Evolutionary conservation across 2,797 vertebrate species (phyloP), one percentile per base, ranked within the genome.

Genomic region (Silurus aristotelis): DNA sequence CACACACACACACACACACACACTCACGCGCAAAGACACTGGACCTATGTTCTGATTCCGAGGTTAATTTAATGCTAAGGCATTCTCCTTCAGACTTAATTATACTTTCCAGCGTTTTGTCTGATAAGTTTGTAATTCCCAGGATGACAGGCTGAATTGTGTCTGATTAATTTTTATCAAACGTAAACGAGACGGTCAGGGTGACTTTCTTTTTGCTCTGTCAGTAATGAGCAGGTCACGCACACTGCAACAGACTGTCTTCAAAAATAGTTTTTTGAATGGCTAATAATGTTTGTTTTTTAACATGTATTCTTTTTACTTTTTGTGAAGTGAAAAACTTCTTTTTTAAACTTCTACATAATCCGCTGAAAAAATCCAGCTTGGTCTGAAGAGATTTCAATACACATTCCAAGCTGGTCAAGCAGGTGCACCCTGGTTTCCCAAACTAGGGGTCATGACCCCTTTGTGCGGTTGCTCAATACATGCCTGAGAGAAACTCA

Each of bases 41-140:
- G 43, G 70, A 48, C 55, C 22, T 10, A 73, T 67, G 38, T 87
- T 77, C 63, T 76, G 75, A 76, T 85, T 87, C 85, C 82, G 83
- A 86, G 83, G 75, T 55, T 75, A 75, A 86, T 84, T 70, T 86
- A 86, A 81, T 86, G 84, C 25, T n/a, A 66, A 84, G 85, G 66
- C 86, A 83, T 86, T 82, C 71, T 84, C 46, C 81, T 56, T 48
- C 71, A 68, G 84, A 80, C 84, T 86, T 88, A 88, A 90, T 90
- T 87, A 90, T 64, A 80, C 84, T 87, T 85, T 80, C 43, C 56
- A 87, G 84, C 67, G 77, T 64, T 73, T 87, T 80, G 81, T 52
- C 85, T 86, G 84, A 89, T 89, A 87, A 85, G 31, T 87, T 55
- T 82, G 46, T 87, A 86, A 88, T 86, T 86, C 83, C 68, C 67